A percentile compares a stretch with the other conserved stretches of the same genome.
These are phyloP conservation scores for Ia io DNA, from an alignment of 2,113 vertebrate species.

Conservation along the genomic window DNA sequence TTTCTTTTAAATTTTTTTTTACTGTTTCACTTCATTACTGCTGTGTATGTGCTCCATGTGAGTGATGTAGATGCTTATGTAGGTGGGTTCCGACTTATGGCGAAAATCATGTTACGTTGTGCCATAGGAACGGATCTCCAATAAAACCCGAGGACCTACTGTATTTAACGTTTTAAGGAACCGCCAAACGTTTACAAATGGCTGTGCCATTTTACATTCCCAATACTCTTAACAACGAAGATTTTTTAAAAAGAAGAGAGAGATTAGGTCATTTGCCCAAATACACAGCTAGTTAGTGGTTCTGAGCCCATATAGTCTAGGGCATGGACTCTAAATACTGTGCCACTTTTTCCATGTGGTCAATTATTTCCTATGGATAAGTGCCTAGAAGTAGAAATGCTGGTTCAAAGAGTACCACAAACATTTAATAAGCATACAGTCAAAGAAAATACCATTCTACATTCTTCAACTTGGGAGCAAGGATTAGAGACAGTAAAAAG, in stretches of 20 bases:
- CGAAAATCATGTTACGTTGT: too few relatives aligned
- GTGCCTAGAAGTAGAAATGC: not conserved
- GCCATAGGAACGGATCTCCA: too few relatives aligned
- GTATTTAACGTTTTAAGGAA: too few relatives aligned
- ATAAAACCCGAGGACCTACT: too few relatives aligned
- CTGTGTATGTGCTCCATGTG: too few relatives aligned
- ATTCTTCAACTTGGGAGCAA: not conserved
- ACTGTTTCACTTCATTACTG: too few relatives aligned
- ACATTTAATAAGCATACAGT: not conserved
- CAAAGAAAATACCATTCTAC: not conserved
- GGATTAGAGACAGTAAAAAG: not conserved
- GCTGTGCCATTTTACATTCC: too few relatives aligned
- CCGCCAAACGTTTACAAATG: too few relatives aligned
- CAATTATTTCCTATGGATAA: not conserved
- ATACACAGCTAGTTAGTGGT: not conserved
- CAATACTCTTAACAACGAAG: too few relatives aligned
- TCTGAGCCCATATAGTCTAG: not conserved
- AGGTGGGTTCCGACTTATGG: too few relatives aligned
- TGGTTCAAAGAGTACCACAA: not conserved
- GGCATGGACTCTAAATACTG: not conserved
- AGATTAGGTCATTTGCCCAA: not conserved
- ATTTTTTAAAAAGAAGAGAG: not conserved
- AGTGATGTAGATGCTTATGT: too few relatives aligned
- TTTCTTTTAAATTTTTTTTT: too few relatives aligned
- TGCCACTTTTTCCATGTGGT: not conserved